A percentile compares a stretch with the other conserved stretches of the same genome.
Evolutionary conservation across 2,113 vertebrate species (phyloP).

Genomic region (Zosterops hypoxanthus): DNA sequence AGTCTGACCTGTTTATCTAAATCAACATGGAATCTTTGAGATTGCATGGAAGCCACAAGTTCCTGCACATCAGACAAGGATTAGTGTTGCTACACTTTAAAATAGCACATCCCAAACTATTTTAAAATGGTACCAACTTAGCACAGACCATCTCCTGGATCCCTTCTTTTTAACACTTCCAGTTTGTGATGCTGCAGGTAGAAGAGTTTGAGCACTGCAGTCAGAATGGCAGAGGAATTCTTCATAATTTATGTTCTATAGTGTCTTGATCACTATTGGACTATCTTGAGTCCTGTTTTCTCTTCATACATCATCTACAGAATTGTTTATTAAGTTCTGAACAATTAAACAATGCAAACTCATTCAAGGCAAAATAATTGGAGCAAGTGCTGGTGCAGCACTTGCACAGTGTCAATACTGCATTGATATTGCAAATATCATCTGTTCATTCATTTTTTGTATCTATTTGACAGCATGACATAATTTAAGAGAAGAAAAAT

Average conservation of each 20-base stretch:
- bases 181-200: background rate
- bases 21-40: background rate
- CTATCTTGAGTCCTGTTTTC: background rate
- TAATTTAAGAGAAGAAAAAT: slow-evolving; percentile 20
- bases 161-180: background rate
- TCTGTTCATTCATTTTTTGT: background rate
- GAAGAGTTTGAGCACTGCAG: background rate
- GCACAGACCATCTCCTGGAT: background rate
- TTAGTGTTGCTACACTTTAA: background rate
- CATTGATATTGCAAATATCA: background rate
- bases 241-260: background rate
- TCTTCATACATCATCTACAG: background rate
- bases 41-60: background rate
- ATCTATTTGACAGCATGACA: background rate
- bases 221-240: background rate
- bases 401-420: background rate
- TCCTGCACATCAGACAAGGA: background rate
- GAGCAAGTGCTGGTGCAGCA: background rate
- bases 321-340: slow-evolving; percentile 12
- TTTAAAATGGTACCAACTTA: background rate
- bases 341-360: slow-evolving; percentile 7
- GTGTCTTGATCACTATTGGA: background rate
- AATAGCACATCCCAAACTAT: background rate
- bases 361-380: background rate
- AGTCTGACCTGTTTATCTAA: background rate